Conservation (phyloP, 2,888 invertebrate genomes). For the Drosophila acutilabella region DNA sequence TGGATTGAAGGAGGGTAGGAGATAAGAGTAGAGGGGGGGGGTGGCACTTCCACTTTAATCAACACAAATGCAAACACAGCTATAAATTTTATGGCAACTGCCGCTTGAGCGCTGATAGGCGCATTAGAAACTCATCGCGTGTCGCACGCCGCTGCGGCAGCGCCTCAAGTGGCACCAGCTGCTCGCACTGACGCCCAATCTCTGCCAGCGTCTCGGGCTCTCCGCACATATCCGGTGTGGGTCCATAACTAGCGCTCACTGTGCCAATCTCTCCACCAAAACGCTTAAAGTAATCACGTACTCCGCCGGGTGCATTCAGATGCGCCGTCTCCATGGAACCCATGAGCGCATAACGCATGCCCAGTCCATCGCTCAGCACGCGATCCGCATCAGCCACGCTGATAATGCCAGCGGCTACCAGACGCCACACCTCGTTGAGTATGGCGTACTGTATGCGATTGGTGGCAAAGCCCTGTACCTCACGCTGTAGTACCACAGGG, state of each 20-base stretch:
- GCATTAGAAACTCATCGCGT: constrained; percentile 92
- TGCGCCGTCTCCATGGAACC: constrained; percentile 97
- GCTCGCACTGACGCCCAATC: constrained; percentile 90
- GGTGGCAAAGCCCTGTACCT: constrained; percentile 96
- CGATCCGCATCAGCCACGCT: constrained; percentile 95
- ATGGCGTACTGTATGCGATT: constrained; percentile 98
- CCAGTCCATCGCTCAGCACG: constrained; percentile 96
- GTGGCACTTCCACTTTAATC: constrained; percentile 57
- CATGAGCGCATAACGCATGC: constrained; percentile 97
- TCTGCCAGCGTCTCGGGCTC: constrained; percentile 88
- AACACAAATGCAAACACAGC: constrained; percentile 44
- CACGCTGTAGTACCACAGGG: constrained; percentile 93
- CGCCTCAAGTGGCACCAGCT: constrained; percentile 89
- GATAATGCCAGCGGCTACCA: constrained; percentile 92
- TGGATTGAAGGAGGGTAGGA: neutral
- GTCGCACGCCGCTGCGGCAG: constrained; percentile 90
- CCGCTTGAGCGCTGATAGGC: constrained; percentile 91
- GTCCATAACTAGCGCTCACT: constrained; percentile 90
- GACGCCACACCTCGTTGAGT: constrained; percentile 95
- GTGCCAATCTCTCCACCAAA: constrained; percentile 87
- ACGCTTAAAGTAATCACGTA: constrained; percentile 87
- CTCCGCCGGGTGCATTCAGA: constrained; percentile 96
- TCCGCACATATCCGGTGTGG: constrained; percentile 89
- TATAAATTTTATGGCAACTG: constrained; percentile 86
- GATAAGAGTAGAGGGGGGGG: neutral